Evolutionary conservation across 2,797 vertebrate genomes (phyloP), one percentile per base, ranked within the genome.

Genomic region (Podarcis lilfordi): DNA sequence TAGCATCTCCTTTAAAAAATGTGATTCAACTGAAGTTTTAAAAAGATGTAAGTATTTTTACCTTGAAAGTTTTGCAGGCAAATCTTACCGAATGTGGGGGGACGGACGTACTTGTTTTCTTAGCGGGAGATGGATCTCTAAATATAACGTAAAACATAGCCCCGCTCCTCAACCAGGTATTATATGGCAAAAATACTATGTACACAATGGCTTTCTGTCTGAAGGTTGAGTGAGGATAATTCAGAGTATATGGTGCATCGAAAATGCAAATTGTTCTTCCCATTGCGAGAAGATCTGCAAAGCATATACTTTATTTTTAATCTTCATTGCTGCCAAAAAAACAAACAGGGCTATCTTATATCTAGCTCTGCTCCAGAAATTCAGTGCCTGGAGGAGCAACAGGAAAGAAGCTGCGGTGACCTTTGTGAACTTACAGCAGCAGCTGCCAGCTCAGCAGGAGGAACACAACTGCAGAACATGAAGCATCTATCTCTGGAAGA

Each of bases 381-480:
- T 93, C 89, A 93, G 68, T 90, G 94, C 93, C 93, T 94, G 93
- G 68, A 95, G 94, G 87, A 95, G 93, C 89, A 92, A 93, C 95
- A 94, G 95, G 95, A 94, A 95, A 94, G 91, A 89, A 92, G 82
- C 89, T 87, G 84, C 10, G 64, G 88, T 92, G 94, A 95, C 94
- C 92, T 84, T 40, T 85, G 80, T 94, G 94, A 95, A 95, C 92
- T 87, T 85, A n/a, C n/a, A 86, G 91, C 92, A 94, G 85, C 94
- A 96, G 94, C 94, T 95, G 95, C 89, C 93, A 91, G 88, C 92
- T 94, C 92, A 91, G 93, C 92, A 93, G 89, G 80, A 93, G 88
- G 1, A 93, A 75, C 43, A 35, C 4, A 91, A 88, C 87, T 89
- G 91, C 89, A 74, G 80, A 91, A 81, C 86, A 64, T 90, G 55